phyloP scores from a whole-genome alignment of 1,140 invertebrate species.

The Meloidogyne exigua region DNA sequence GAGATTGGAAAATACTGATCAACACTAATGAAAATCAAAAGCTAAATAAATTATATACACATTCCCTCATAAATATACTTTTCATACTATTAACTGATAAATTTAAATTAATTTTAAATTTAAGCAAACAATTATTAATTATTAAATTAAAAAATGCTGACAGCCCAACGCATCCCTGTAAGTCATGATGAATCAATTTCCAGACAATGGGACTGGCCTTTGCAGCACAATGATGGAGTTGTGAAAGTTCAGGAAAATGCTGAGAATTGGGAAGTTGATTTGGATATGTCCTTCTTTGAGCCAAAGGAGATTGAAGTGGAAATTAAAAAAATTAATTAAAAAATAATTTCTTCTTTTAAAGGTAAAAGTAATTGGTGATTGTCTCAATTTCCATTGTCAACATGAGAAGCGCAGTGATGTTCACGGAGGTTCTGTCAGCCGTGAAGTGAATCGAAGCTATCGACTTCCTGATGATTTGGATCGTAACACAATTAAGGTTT shows the following conservation, averaged over 20 bases:
- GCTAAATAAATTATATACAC: background rate
- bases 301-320: conserved; percentile 46
- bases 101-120: background rate
- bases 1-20: background rate
- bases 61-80: background rate
- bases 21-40: background rate
- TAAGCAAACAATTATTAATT: background rate
- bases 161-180: background rate
- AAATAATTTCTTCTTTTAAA: background rate
- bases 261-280: conserved; percentile 44
- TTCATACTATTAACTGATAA: too few species aligned
- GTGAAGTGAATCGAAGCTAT: conserved; percentile 19
- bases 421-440: background rate
- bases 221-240: conserved; percentile 47
- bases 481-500: background rate
- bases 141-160: background rate
- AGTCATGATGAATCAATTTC: conserved; percentile 6
- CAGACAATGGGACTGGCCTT: conserved; percentile 45
- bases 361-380: conserved; percentile 15
- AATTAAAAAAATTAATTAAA: background rate
- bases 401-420: conserved; percentile 28
- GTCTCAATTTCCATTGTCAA: background rate
- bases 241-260: conserved; percentile 40
- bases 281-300: conserved; percentile 35
- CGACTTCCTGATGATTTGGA: conserved; percentile 6